A percentile compares a stretch with the other conserved stretches of the same genome.
Conservation (phyloP, 2,888 invertebrate species). For the Steinernema hermaphroditum region DNA sequence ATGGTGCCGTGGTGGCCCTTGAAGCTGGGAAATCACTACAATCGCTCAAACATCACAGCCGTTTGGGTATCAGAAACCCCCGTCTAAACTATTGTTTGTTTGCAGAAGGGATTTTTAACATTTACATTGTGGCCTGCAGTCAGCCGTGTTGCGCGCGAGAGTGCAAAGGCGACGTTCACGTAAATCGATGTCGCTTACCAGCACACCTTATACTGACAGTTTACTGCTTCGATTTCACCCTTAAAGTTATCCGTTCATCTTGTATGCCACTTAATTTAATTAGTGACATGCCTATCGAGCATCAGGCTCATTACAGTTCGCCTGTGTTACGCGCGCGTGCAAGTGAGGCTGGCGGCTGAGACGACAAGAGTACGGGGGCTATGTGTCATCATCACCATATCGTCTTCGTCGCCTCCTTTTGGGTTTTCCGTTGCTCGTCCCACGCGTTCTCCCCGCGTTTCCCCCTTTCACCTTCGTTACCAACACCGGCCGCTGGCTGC, state of each 20-base stretch:
- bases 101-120: constrained; percentile 20
- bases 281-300: no score
- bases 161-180: background rate
- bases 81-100: constrained; percentile 16
- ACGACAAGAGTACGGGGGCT: background rate
- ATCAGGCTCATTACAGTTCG: no score
- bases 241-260: no score
- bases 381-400: constrained; percentile 25
- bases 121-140: constrained; percentile 27
- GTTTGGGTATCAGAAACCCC: background rate
- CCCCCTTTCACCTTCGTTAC: constrained; percentile 27
- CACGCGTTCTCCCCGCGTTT: background rate
- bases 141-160: background rate
- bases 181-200: no score
- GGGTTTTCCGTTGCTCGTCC: constrained; percentile 11
- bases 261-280: no score
- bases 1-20: background rate
- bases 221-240: no score
- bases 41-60: background rate
- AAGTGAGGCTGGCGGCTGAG: no score
- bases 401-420: constrained; percentile 17
- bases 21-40: background rate
- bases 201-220: no score
- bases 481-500: constrained; percentile 14
- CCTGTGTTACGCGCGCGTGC: no score